Percentiles rank a stretch among this genome's conserved stretches.
phyloP scores from a whole-genome alignment of 1,140 invertebrate genomes.

The Panonychus citri region DNA sequence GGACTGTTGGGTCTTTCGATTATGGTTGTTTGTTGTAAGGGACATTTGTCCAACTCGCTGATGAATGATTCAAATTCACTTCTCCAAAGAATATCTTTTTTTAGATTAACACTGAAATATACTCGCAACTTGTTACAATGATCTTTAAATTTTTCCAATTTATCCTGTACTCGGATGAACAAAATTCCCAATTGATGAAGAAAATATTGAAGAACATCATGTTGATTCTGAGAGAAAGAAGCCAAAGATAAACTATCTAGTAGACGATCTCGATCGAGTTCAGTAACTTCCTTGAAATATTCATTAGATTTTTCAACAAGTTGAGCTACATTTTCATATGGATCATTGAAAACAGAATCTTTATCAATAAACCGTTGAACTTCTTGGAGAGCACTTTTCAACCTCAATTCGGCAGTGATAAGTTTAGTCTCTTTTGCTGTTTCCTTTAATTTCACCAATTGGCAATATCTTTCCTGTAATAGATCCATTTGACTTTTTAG shows the following conservation, averaged over 20 bases:
- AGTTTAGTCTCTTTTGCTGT: not conserved
- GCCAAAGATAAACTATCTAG: not conserved
- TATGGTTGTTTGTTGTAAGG: not conserved
- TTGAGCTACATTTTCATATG: not conserved
- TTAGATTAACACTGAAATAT: not conserved
- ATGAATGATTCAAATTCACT: not conserved
- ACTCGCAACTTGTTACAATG: not conserved
- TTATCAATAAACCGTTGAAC: not conserved
- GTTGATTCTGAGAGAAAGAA: not conserved
- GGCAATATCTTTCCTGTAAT: not conserved
- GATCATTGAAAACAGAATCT: not conserved
- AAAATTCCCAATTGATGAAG: not conserved
- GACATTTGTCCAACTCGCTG: not conserved
- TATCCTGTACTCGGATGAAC: not conserved
- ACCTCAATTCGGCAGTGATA: not conserved
- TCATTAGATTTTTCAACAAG: not conserved
- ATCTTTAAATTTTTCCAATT: not conserved
- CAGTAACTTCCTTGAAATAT: not conserved
- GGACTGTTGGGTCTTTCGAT: not conserved
- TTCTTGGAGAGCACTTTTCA: not conserved
- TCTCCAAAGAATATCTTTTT: not conserved
- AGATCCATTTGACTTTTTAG: not conserved
- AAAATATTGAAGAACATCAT: not conserved
- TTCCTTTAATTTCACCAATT: not conserved
- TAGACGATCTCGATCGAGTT: not conserved